These are phyloP conservation scores for Callochromis pleurospilus DNA, from an alignment of 2,113 vertebrate species.

Conservation along the genomic window DNA sequence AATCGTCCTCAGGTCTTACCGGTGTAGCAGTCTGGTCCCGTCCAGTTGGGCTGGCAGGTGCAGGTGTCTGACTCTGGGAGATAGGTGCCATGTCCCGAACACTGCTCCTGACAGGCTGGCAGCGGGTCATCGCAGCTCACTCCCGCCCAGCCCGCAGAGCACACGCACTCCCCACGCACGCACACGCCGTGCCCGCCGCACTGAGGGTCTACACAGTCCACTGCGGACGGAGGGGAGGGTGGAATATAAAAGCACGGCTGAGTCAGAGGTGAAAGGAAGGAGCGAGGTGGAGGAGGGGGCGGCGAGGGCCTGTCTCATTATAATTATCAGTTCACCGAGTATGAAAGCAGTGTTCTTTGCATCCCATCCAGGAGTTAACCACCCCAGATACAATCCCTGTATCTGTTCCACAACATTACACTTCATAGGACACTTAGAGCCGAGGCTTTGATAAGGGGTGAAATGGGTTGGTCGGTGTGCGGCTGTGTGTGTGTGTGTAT, in stretches of 20 bases:
- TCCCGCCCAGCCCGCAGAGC: constrained; percentile 88
- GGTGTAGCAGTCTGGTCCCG: constrained; percentile 88
- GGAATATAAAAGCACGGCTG: background rate
- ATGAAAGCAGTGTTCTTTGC: constrained; percentile 74
- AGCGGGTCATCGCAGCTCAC: constrained; percentile 83
- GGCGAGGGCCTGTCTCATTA: constrained; percentile 47
- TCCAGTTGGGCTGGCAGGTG: constrained; percentile 91
- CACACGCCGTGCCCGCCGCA: constrained; percentile 89
- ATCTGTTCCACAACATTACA: constrained; percentile 73
- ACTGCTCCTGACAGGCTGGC: constrained; percentile 91
- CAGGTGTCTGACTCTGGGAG: constrained; percentile 83
- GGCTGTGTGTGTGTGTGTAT: background rate
- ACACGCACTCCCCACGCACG: constrained; percentile 89
- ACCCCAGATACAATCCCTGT: constrained; percentile 64
- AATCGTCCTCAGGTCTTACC: constrained; percentile 67
- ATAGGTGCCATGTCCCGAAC: constrained; percentile 88
- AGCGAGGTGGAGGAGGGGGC: background rate
- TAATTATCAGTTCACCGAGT: constrained; percentile 66
- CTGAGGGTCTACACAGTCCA: constrained; percentile 90
- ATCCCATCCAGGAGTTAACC: constrained; percentile 72
- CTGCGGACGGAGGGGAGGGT: constrained; percentile 57
- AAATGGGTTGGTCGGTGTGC: constrained; percentile 29
- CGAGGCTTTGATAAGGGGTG: constrained; percentile 61
- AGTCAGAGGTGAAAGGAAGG: constrained; percentile 33
- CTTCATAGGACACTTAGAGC: constrained; percentile 71